Evolutionary conservation across 2,888 invertebrate genomes (phyloP).

Genomic region (Drosophila kanekoi): DNA sequence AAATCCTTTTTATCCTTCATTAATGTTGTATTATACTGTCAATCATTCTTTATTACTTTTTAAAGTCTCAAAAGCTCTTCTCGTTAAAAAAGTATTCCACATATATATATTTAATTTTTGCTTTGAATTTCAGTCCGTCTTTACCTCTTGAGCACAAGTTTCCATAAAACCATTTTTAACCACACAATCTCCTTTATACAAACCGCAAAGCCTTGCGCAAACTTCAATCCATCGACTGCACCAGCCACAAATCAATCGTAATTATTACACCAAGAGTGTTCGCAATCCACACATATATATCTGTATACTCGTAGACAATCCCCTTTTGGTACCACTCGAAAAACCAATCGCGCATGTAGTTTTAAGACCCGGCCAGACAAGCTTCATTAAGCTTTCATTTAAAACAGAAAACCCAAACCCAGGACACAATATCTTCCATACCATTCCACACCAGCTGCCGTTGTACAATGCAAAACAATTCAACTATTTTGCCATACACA

Average conservation of each 20-base stretch:
- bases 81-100: not conserved
- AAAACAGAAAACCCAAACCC: constrained; percentile 54
- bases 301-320: not conserved
- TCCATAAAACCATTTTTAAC: not conserved
- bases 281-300: not conserved
- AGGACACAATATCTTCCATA: constrained; percentile 12
- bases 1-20: too few relatives aligned
- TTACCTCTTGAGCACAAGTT: not conserved
- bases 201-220: constrained; percentile 33
- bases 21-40: too few relatives aligned
- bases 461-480: constrained; percentile 77
- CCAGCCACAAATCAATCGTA: constrained; percentile 67
- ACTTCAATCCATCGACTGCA: constrained; percentile 35
- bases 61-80: not conserved
- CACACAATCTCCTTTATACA: constrained; percentile 2
- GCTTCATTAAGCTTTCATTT: constrained; percentile 83
- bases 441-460: not conserved
- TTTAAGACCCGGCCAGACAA: constrained; percentile 14
- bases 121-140: not conserved
- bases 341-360: constrained; percentile 36
- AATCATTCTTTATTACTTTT: too few relatives aligned
- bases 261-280: constrained; percentile 59
- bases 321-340: constrained; percentile 7
- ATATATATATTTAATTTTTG: too few relatives aligned
- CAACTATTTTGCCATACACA: constrained; percentile 68